These are phyloP conservation scores for Notodonta ziczac DNA, from an alignment of 2,888 invertebrate genomes.

Conservation along the genomic window DNA sequence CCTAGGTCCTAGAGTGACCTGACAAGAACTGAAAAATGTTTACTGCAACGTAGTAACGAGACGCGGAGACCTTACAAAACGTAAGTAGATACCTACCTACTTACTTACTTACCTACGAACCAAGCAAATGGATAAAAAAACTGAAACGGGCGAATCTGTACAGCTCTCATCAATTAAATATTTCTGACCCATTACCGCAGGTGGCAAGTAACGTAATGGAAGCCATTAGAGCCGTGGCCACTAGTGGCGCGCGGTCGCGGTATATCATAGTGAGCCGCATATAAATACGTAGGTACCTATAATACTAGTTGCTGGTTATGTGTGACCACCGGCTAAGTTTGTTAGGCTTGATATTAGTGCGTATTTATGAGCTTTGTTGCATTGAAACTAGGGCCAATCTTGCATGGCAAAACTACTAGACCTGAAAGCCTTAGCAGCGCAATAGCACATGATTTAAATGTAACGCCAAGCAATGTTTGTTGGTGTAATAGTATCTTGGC, in stretches of 20 bases:
- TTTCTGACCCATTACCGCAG: slow-evolving; percentile 80
- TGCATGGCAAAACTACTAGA: no score
- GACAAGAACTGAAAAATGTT: no score
- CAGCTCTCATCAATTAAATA: slow-evolving; percentile 78
- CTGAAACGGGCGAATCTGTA: slow-evolving; percentile 65
- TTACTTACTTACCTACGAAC: slow-evolving; percentile 15
- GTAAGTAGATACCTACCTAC: no score
- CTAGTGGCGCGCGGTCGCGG: slow-evolving; percentile 48
- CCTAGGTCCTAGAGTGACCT: no score
- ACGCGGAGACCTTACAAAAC: no score
- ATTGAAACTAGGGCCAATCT: no score
- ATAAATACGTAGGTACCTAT: slow-evolving; percentile 37
- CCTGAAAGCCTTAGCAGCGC: no score
- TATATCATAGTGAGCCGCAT: slow-evolving; percentile 56
- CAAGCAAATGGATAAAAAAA: slow-evolving; percentile 65
- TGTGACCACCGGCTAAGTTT: slow-evolving; percentile 14
- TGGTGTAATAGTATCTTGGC: no score
- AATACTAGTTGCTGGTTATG: slow-evolving; percentile 28
- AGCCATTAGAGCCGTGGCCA: slow-evolving; percentile 69
- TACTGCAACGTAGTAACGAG: no score
- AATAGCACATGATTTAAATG: no score
- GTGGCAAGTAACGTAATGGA: slow-evolving; percentile 78
- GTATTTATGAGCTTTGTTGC: no score
- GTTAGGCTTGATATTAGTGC: background rate
- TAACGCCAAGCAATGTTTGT: no score